Evolutionary conservation across 1,140 invertebrate species (phyloP).

Genomic region (Danaus plexippus): DNA sequence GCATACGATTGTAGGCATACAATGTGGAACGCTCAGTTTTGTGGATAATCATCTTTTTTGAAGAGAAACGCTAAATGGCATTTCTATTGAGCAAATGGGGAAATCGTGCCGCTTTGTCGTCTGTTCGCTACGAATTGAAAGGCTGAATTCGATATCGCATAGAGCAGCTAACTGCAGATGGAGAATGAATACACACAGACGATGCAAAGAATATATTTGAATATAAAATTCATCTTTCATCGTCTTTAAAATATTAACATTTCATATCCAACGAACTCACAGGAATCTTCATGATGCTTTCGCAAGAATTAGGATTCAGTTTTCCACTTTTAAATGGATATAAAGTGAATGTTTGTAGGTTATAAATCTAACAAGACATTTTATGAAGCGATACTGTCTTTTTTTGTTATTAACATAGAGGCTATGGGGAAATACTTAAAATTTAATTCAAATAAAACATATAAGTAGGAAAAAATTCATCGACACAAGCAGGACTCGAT

Average conservation of each 20-base stretch:
- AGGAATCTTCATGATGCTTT: not conserved
- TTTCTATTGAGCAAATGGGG: constrained; percentile 46
- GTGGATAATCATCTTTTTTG: constrained; percentile 35
- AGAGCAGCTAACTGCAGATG: constrained; percentile 41
- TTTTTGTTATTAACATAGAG: too few species aligned
- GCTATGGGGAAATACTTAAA: too few species aligned
- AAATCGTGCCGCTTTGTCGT: constrained; percentile 45
- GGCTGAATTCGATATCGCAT: constrained; percentile 42
- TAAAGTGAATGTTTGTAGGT: not conserved
- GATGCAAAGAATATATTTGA: constrained; percentile 36
- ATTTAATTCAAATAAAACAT: too few species aligned
- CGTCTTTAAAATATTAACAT: constrained; percentile 4
- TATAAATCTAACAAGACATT: too few species aligned
- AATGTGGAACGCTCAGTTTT: constrained; percentile 26
- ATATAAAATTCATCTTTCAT: constrained; percentile 24
- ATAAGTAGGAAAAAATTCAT: too few species aligned
- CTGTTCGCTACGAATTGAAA: constrained; percentile 42
- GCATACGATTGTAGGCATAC: constrained; percentile 9
- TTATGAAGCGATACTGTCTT: too few species aligned
- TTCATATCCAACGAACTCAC: not conserved
- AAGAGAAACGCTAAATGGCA: constrained; percentile 42
- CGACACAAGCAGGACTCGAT: too few species aligned
- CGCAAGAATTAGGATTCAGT: not conserved
- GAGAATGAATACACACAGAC: constrained; percentile 28
- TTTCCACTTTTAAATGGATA: not conserved